Evolutionary conservation across 2,113 vertebrate genomes (phyloP), one percentile per base, ranked within the genome.

Genomic region (Pseudopodoces humilis): DNA sequence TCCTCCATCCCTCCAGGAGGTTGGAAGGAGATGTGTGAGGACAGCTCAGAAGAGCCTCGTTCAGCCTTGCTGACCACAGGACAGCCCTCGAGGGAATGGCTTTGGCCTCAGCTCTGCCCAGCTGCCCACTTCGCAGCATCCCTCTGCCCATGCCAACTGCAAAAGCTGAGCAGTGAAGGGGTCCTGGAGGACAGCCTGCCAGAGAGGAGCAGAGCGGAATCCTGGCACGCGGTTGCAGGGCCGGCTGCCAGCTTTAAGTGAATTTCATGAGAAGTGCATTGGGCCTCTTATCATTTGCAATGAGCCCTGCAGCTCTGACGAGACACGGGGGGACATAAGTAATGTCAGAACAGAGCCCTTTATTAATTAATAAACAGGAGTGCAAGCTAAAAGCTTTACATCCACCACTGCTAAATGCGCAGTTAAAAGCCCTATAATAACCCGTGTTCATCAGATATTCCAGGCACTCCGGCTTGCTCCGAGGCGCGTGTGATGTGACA

Each of bases 341-440:
- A 76, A 95, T 94, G 93, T 84, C 82, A 8, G 91, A 92, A 72
- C 95, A 91, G 87, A 91, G 84, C 84, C 91, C 93, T 85, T 79
- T 65, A 85, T 94, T 95, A 95, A 96, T 96, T 97, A 96, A 97
- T 95, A 96, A 95, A 94, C 93, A 96, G 78, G 46, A 95, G 93
- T 11, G 82, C 87, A 74, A 70, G 95, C 94, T 87, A 85, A 94
- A 87, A 92, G 95, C 95, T 83, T 80, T 59, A 91, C 87, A 80
- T 80, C 75, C 58, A 89, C 82, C 82, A 15, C 75, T 55, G 87
- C 82, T 97, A 95, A 97, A 97, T 31, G 94, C 91, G 55, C 63
- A 39, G 92, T 87, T 95, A 97, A 95, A 94, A 97, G 93, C 87
- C 82, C 79, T 58, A 14, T 88, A 94, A 95, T 78, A 86, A 95